Evolutionary conservation across 2,113 vertebrate genomes (phyloP), one percentile per base, ranked within the genome.

Genomic region (Perccottus glenii): DNA sequence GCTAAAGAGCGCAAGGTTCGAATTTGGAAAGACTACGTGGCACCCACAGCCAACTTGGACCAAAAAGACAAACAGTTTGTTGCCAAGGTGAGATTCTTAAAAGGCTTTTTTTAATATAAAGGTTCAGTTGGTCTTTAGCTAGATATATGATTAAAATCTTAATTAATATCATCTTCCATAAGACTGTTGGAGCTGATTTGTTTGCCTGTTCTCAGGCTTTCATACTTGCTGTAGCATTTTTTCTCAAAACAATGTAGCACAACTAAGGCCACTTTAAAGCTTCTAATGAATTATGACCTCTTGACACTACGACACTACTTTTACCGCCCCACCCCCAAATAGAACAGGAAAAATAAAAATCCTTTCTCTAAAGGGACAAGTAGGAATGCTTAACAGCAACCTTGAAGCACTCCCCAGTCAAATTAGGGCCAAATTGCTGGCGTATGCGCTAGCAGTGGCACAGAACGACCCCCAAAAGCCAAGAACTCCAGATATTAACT

Each of bases 21-120:
- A 75, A 98, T 98, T 83, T 99, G 98, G 98, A 97, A 96, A 89
- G 97, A 99, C 87, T 99, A 99, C 0, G 96, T 99, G 64, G 93
- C 97, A 0, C 96, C 97, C 56, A 99, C 97, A 4, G 96, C 96
- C 55, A 99, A 98, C 90, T 77, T 99, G 92, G 97, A 99, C 66
- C 95, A 93, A 92, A 99, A 99, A 90, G 98, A 99, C 92, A 94
- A 95, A 82, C 96, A 99, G 73, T 99, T 99, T 14, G 93, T 98
- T 27, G 97, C 98, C 84, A 99, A 99, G 96, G 98, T 98, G 86
- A 93, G 94, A 15, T 15, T 16, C 45, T 40, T 7, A 56, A n/a
- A n/a, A 55, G 32, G 3, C 44, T 60, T 70, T 64, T 60, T 43
- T 10, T 11, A 19, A 11, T 33, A 4, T 4, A 52, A 35, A 11